Evolutionary conservation across 2,888 invertebrate species (phyloP), one percentile per base, ranked within the genome.

Genomic region (Agapetus fuscipes): DNA sequence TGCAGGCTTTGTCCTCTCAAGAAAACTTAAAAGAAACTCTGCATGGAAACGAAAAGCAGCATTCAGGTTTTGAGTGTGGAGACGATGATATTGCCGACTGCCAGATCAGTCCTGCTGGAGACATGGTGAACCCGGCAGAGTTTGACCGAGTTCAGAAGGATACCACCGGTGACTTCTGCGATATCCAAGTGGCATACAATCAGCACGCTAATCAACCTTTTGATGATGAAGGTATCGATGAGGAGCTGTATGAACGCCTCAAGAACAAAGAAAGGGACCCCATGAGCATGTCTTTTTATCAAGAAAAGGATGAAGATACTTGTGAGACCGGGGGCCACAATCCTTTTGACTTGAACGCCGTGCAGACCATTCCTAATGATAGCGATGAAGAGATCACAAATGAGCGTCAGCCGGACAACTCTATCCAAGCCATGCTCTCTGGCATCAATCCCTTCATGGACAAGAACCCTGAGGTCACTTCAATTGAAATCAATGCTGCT

Each of bases 281-380:
- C 11, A 77, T 77, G 76, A 75, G 73, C 46, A 74, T 74, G 74
- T 76, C 76, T 37, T 76, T 76, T 55, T 76, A 76, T 52, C 75
- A 74, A 52, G 74, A 76, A 52, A 72, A 74, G 53, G 71, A 71
- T 50, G 71, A 71, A 49, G 71, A 71, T 45, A 66, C 67, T 2
- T 65, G 66, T 53, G 68, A 68, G 51, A 59, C 63, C 37, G 59
- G 62, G 37, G 58, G 62, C 37, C 47, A 55, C 25, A 60, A 66
- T 51, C 64, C 63, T 30, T 71, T 74, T 30, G 75, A 76, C 56
- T 62, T 76, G 17, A 75, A 77, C 54, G 71, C 74, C 46, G 75
- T 76, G 14, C 76, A 74, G 49, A 52, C 60, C 12, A 53, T 76
- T 31, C 76, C 76, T 1, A 50, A 50, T 30, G 67, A 70, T 48